Evolutionary conservation across 2,113 vertebrate species (phyloP).

Genomic region (Campylorhamphus procurvoides): DNA sequence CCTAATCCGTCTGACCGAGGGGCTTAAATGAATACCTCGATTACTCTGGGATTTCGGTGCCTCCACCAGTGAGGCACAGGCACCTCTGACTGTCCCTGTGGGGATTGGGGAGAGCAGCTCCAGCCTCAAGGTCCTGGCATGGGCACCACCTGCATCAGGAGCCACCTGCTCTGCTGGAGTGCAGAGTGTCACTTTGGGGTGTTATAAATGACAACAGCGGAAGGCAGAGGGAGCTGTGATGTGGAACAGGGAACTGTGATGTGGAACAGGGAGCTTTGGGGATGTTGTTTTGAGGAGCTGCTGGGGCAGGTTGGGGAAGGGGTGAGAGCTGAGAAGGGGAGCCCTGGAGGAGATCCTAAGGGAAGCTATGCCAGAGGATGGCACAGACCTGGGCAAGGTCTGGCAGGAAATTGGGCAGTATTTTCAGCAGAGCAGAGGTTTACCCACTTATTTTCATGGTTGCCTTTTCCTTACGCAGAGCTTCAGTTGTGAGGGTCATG

Average conservation of each 20-base stretch:
- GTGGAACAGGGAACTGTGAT: not conserved
- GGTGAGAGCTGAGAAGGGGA: not conserved
- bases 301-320: not conserved
- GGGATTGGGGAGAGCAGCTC: not conserved
- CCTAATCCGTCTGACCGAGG: not conserved
- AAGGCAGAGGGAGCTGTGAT: not conserved
- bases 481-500: not conserved
- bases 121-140: not conserved
- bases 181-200: not conserved
- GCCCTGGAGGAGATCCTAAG: not conserved
- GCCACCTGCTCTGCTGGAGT: not conserved
- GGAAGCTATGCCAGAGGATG: not conserved
- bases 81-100: not conserved
- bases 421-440: not conserved
- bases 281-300: not conserved
- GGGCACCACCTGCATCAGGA: not conserved
- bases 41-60: not conserved
- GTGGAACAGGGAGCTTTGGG: not conserved
- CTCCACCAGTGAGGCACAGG: not conserved
- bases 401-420: not conserved
- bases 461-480: not conserved
- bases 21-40: not conserved
- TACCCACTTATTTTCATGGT: not conserved
- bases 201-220: fast-evolving
- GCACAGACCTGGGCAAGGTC: not conserved